Evolutionary conservation across 2,113 vertebrate species (phyloP), one percentile per base, ranked within the genome.

Genomic region (Ptychochromis oligacanthus): DNA sequence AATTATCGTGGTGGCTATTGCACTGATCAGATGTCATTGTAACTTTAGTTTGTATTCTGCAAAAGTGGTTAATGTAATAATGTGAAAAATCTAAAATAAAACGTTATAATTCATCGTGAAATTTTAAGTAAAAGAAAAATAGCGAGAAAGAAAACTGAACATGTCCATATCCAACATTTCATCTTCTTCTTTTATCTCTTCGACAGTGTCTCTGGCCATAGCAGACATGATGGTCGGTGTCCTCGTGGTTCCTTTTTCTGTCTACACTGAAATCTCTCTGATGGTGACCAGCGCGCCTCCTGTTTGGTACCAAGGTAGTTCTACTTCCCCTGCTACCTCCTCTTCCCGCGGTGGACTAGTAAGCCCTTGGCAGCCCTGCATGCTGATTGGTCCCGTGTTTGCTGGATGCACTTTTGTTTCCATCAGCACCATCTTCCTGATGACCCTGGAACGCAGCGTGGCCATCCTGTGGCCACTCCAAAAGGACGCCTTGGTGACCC

Each of bases 401-500:
- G 96, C 96, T 1, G 96, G 96, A 38, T 97, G 96, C 90, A 97
- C 96, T 11, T 97, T 97, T n/a, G 96, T 97, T 31, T 97, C 96
- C 60, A 97, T 97, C 86, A 97, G 93, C 90, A 97, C 96, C 83
- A 97, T 97, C 65, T 97, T 97, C 89, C 91, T 97, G 80, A 94
- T 97, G 94, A 96, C 96, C 0, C 72, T 96, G 58, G 96, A 97
- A 91, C 94, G 96, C 57, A 95, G 95, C 10, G 93, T 97, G 64
- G 96, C 97, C 24, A 96, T 97, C 79, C 81, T 97, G 49, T 77
- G 93, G 87, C 97, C 97, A 0, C 91, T 97, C 52, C 96, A 97
- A 86, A 96, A 96, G 85, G 95, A 95, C 24, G 38, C 89, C 9
- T 64, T 97, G 79, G 94, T 97, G 89, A 97, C 97, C 2, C 93